These are phyloP conservation scores for Sinocyclocheilus anophthalmus DNA, from an alignment of 2,113 vertebrate species.

Conservation along the genomic window DNA sequence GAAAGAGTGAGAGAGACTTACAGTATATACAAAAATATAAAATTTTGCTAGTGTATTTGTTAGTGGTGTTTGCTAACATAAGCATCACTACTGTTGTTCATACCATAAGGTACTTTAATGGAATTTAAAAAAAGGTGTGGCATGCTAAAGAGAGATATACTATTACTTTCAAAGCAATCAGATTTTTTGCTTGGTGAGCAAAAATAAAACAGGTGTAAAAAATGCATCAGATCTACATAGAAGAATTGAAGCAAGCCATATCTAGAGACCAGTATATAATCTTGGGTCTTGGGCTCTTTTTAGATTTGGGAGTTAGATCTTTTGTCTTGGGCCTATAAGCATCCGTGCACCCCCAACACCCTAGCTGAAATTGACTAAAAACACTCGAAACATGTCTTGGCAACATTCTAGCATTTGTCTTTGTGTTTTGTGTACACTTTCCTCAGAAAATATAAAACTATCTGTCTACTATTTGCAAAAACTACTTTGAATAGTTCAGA, in stretches of 20 bases:
- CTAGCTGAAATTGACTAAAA: no score
- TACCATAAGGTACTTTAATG: neutral
- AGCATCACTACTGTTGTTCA: neutral
- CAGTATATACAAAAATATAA: neutral
- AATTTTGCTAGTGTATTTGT: neutral
- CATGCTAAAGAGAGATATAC: neutral
- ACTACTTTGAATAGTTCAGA: no score
- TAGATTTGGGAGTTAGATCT: no score
- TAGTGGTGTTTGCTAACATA: neutral
- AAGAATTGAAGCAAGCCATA: neutral
- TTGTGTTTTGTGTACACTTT: no score
- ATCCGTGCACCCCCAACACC: neutral
- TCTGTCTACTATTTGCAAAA: no score
- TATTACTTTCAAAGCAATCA: neutral
- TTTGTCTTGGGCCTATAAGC: neutral
- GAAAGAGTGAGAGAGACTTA: slow-evolving; percentile 50
- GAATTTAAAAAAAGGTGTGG: neutral
- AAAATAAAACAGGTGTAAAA: neutral
- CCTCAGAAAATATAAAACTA: no score
- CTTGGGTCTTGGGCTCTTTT: neutral
- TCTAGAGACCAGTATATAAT: neutral
- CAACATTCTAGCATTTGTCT: no score
- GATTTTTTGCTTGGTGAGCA: neutral
- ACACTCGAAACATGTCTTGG: no score
- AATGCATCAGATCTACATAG: neutral